phyloP scores from a whole-genome alignment of 1,140 invertebrate species.

The Scaptomyza graminum region DNA sequence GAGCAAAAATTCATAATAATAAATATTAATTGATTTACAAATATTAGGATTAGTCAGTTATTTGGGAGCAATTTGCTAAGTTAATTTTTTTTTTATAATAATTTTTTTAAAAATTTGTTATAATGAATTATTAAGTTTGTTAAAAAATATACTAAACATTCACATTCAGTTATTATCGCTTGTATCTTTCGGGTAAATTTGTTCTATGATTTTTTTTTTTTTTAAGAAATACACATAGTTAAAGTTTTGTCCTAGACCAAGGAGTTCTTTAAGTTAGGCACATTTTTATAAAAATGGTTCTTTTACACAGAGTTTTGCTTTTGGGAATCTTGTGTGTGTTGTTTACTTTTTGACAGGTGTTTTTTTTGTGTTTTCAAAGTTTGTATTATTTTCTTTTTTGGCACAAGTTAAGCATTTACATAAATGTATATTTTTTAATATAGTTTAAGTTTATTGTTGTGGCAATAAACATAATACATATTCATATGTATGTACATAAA shows the following conservation, averaged over 20 bases:
- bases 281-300: conserved; percentile 34
- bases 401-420: conserved; percentile 49
- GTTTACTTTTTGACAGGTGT: conserved; percentile 16
- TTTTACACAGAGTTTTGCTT: conserved; percentile 29
- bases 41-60: conserved; percentile 39
- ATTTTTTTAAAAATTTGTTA: conserved; percentile 52
- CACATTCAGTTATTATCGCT: conserved; percentile 51
- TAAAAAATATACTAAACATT: conserved; percentile 26
- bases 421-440: conserved; percentile 24
- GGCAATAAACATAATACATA: conserved; percentile 38
- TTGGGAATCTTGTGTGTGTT: conserved; percentile 3
- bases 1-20: conserved; percentile 56
- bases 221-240: conserved; percentile 10
- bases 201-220: conserved; percentile 12
- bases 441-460: conserved; percentile 37
- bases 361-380: neutral
- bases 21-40: conserved; percentile 38
- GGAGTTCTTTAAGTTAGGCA: conserved; percentile 27
- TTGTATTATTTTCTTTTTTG: conserved; percentile 45
- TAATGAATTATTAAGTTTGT: conserved; percentile 11
- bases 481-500: conserved; percentile 30
- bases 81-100: conserved; percentile 36
- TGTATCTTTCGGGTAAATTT: conserved; percentile 36
- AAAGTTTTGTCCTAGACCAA: conserved; percentile 30
- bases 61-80: conserved; percentile 40